phyloP scores from a whole-genome alignment of 2,888 invertebrate species.

The Pollenia angustigena region DNA sequence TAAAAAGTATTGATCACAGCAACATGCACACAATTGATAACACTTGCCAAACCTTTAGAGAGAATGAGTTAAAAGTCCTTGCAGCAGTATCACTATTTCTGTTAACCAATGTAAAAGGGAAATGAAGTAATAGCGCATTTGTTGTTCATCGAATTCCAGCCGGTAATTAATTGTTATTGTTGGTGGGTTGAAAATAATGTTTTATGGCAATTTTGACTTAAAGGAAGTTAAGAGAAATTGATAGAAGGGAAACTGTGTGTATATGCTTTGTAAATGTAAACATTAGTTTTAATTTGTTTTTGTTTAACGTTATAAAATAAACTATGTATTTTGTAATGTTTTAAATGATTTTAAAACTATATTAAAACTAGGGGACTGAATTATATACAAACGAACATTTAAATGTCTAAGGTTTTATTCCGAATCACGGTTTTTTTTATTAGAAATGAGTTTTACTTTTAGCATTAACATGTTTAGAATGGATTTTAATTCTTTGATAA shows the following conservation, averaged over 20 bases:
- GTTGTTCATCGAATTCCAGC: conserved; percentile 55
- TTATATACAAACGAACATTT: too few species aligned
- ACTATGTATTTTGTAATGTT: too few species aligned
- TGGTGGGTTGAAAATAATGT: conserved; percentile 28
- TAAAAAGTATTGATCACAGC: conserved; percentile 62
- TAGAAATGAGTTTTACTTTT: too few species aligned
- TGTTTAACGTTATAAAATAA: too few species aligned
- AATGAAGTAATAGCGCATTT: conserved; percentile 56
- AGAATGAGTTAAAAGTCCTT: conserved; percentile 21
- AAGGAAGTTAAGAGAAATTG: conserved; percentile 42
- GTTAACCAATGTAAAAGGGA: conserved; percentile 47
- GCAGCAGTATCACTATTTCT: conserved; percentile 17
- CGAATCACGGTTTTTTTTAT: too few species aligned
- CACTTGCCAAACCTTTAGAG: background rate
- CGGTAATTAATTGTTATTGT: conserved; percentile 66
- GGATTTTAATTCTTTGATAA: too few species aligned
- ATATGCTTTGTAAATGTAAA: background rate
- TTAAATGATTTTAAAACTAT: too few species aligned
- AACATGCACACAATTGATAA: conserved; percentile 23
- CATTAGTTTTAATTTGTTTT: background rate
- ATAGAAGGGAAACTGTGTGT: background rate
- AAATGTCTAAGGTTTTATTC: too few species aligned
- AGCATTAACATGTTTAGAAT: too few species aligned
- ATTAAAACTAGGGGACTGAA: too few species aligned
- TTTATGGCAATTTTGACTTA: conserved; percentile 22